Evolutionary conservation across 2,113 vertebrate genomes (phyloP).

Genomic region (Puffinus mauretanicus): DNA sequence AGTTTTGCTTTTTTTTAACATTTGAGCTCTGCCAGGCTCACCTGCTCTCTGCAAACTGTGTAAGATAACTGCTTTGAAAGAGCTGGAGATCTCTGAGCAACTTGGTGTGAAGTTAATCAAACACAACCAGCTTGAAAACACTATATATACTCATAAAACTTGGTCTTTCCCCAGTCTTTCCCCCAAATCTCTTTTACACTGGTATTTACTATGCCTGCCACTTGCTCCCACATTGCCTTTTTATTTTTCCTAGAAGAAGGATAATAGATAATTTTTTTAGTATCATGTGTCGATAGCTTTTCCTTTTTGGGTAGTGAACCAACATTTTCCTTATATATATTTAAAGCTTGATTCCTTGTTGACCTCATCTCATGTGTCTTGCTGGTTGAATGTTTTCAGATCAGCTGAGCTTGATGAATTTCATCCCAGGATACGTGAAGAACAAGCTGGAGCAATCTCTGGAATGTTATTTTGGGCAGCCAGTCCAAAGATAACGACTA

Average conservation of each 20-base stretch:
- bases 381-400: background rate
- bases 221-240: background rate
- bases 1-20: background rate
- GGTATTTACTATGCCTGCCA: background rate
- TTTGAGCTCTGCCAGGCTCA: background rate
- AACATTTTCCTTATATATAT: background rate
- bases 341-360: background rate
- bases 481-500: background rate
- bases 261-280: background rate
- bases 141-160: background rate
- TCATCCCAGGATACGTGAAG: background rate
- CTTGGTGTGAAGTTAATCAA: background rate
- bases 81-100: background rate
- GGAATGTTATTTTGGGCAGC: conserved; percentile 29
- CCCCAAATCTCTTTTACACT: background rate
- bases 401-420: conserved; percentile 7
- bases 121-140: background rate
- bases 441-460: background rate
- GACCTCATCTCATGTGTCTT: background rate
- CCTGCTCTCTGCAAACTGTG: background rate
- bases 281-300: background rate
- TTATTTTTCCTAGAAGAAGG: background rate
- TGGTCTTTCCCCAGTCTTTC: background rate
- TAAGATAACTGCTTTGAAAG: background rate
- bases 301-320: background rate